phyloP scores from a whole-genome alignment of 2,113 vertebrate species.

The Lagopus leucura region DNA sequence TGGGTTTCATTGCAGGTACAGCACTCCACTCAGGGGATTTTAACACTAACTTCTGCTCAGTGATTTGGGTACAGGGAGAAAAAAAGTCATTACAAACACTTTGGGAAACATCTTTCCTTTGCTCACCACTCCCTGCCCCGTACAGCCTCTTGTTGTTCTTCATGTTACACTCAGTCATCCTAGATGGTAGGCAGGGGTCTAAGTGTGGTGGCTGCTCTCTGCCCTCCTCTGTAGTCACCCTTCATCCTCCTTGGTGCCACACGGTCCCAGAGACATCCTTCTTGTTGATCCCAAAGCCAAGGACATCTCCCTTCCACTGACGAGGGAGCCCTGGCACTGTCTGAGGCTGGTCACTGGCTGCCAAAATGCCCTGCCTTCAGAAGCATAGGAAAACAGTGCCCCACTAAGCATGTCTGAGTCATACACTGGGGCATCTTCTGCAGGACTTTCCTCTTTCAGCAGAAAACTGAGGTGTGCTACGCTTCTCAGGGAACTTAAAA shows the following conservation, averaged over 20 bases:
- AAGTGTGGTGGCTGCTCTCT: background rate
- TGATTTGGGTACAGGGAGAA: background rate
- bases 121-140: background rate
- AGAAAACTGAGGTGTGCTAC: background rate
- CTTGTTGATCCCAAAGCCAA: fast-evolving
- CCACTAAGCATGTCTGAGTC: background rate
- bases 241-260: background rate
- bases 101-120: background rate
- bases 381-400: background rate
- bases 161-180: background rate
- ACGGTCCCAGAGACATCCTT: background rate
- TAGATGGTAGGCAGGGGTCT: background rate
- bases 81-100: background rate
- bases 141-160: background rate
- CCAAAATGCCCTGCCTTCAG: background rate
- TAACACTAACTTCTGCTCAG: background rate
- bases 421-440: background rate
- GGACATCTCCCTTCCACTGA: background rate
- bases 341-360: background rate
- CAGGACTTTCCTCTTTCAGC: background rate
- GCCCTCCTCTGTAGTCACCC: background rate
- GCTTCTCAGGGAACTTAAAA: background rate
- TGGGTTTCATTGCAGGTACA: background rate
- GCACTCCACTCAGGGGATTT: background rate
- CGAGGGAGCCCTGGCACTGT: background rate